Evolutionary conservation across 2,113 vertebrate species (phyloP).

Genomic region (Oryzias woworae): DNA sequence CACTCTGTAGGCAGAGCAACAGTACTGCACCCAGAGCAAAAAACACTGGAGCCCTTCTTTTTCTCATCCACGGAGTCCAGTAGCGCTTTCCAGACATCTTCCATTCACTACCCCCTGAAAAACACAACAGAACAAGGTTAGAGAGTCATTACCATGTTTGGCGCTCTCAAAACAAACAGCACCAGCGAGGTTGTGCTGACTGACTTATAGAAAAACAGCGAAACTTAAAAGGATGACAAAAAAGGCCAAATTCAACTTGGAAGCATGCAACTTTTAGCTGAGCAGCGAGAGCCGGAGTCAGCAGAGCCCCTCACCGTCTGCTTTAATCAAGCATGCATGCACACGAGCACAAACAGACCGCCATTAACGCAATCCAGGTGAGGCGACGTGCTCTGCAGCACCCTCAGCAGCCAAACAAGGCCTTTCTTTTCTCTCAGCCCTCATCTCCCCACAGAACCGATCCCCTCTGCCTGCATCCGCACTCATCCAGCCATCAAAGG

Average conservation of each 20-base stretch:
- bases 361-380: constrained; percentile 50
- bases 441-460: constrained; percentile 50
- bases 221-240: constrained; percentile 1
- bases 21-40: constrained; percentile 71
- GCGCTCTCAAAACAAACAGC: constrained; percentile 24
- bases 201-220: constrained; percentile 15
- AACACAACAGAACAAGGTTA: constrained; percentile 35
- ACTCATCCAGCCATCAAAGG: constrained; percentile 65
- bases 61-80: constrained; percentile 76
- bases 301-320: background rate
- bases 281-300: constrained; percentile 6
- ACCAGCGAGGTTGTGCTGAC: constrained; percentile 4
- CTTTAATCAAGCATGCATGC: constrained; percentile 11
- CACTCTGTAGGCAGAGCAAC: constrained; percentile 72
- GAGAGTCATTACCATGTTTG: constrained; percentile 28
- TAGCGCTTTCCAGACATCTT: constrained; percentile 76
- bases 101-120: constrained; percentile 75
- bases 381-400: constrained; percentile 31
- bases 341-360: constrained; percentile 33
- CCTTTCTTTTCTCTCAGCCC: constrained; percentile 66
- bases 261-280: constrained; percentile 12
- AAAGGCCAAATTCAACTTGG: background rate
- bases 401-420: constrained; percentile 60
- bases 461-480: constrained; percentile 46
- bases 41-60: constrained; percentile 67